Percentiles rank a stretch among this genome's conserved stretches.
Conservation (phyloP, 2,113 vertebrate species). For the Mastomys coucha region DNA sequence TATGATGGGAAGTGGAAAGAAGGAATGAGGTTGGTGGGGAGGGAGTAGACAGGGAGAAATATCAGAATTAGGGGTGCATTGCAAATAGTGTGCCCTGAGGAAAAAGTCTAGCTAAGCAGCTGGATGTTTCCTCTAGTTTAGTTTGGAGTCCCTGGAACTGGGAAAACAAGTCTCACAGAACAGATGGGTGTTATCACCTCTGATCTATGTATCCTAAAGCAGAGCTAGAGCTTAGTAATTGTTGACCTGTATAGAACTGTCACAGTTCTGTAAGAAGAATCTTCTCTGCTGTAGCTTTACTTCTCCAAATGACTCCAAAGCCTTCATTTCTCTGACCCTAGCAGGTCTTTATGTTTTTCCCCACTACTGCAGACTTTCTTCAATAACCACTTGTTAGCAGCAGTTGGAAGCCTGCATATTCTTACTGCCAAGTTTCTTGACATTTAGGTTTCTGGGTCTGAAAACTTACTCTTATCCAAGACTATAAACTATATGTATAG, state of each 20-base stretch:
- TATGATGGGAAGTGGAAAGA: slow-evolving; percentile 19
- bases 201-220: slow-evolving; percentile 2
- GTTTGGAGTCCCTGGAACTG: not conserved
- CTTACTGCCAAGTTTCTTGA: slow-evolving; percentile 6
- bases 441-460: slow-evolving; percentile 19
- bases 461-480: slow-evolving; percentile 45
- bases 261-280: not conserved
- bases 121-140: slow-evolving; percentile 48
- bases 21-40: not conserved
- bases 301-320: not conserved
- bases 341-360: slow-evolving; percentile 22
- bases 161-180: slow-evolving; percentile 12
- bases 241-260: slow-evolving; percentile 1
- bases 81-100: slow-evolving; percentile 41
- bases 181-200: slow-evolving; percentile 18
- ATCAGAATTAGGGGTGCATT: slow-evolving; percentile 11
- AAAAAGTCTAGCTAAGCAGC: slow-evolving; percentile 15
- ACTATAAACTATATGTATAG: not conserved
- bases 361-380: not conserved
- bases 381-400: not conserved
- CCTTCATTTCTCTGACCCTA: not conserved
- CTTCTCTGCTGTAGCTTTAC: not conserved
- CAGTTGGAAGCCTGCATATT: slow-evolving; percentile 23
- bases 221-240: slow-evolving; percentile 1
- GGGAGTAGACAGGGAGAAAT: slow-evolving; percentile 13